Percentiles rank a stretch among this genome's conserved stretches.
These are phyloP conservation scores for Iphiclides podalirius DNA, from an alignment of 2,888 invertebrate genomes.

Conservation along the genomic window DNA sequence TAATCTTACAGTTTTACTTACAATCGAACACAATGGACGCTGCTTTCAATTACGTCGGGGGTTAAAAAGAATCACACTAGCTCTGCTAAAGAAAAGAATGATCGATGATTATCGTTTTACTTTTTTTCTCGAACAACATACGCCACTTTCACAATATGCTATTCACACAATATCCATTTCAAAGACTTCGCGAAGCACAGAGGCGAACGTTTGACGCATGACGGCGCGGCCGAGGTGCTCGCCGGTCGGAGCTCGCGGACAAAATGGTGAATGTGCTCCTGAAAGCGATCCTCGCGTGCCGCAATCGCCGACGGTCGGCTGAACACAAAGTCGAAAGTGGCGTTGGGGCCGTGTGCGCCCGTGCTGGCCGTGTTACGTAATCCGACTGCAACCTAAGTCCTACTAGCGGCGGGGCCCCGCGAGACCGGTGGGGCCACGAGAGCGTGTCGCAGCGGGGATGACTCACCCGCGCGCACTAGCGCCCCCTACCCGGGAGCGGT, in stretches of 20 bases:
- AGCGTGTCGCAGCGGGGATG: conserved; percentile 72
- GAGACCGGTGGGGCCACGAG: conserved; percentile 73
- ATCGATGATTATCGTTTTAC: neutral
- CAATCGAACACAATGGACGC: neutral
- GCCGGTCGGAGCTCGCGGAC: conserved; percentile 54
- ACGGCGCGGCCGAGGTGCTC: conserved; percentile 37
- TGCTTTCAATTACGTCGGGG: neutral
- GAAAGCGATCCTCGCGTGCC: conserved; percentile 69
- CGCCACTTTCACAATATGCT: conserved; percentile 56
- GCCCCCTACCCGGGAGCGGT: conserved; percentile 51
- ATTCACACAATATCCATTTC: conserved; percentile 40
- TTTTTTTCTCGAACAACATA: conserved; percentile 13
- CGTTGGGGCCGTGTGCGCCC: conserved; percentile 48
- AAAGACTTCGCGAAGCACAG: conserved; percentile 37
- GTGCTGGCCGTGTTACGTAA: conserved; percentile 71
- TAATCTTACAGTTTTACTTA: no score
- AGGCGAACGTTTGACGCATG: conserved; percentile 43
- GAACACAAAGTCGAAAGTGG: conserved; percentile 66
- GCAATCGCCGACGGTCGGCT: conserved; percentile 63
- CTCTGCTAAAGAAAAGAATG: neutral
- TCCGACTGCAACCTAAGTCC: conserved; percentile 64
- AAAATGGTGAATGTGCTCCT: conserved; percentile 77
- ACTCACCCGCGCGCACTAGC: conserved; percentile 68
- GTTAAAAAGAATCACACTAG: no score
- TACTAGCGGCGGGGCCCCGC: no score